Evolutionary conservation across 2,888 invertebrate species (phyloP), one percentile per base, ranked within the genome.

Genomic region (Bimastos eiseni): DNA sequence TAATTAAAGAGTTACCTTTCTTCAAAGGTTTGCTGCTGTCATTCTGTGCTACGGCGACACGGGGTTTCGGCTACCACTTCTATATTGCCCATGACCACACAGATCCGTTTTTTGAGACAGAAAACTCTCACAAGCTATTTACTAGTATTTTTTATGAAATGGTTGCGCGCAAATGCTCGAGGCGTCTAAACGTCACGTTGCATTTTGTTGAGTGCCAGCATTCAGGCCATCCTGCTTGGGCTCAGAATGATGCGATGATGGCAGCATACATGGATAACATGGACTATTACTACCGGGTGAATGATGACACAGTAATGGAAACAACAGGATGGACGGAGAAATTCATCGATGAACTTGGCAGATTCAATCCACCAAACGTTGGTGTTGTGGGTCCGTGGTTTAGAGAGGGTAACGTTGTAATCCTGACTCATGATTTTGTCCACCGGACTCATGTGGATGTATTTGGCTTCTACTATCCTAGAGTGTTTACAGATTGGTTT

Each of bases 401-500:
- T 90, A 90, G 91, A 37, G 92, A 92, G 89, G 93, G 93, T 44
- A 93, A 93, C 91, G 90, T 90, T 38, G 91, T 89, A n/a, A 93
- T 93, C 88, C 88, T 93, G 55, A 93, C 93, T 33, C 92, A 92
- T 86, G 93, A 93, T 89, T 93, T 93, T 91, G 92, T 93, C 11
- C 93, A 93, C 41, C 89, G 93, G n/a, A 92, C 92, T 36, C 93
- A 93, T 84, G 90, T 93, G 33, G 93, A 93, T 44, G 92, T 93
- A 13, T 93, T 93, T 91, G 93, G 93, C 17, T 93, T 92, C 90
- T 93, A 93, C 89, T 93, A 93, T 89, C 93, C 93, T 0, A 88
- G 93, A 13, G 91, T 93, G 21, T 93, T 93, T 91, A 93, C 93
- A 41, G 93, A 93, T 88, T 13, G 95, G 91, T 94, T 97, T 97